Evolutionary conservation across 92 coral and sea anemone species (phyloP), one percentile per base, ranked within the genome.

Genomic region (Parazoanthus darwini): DNA sequence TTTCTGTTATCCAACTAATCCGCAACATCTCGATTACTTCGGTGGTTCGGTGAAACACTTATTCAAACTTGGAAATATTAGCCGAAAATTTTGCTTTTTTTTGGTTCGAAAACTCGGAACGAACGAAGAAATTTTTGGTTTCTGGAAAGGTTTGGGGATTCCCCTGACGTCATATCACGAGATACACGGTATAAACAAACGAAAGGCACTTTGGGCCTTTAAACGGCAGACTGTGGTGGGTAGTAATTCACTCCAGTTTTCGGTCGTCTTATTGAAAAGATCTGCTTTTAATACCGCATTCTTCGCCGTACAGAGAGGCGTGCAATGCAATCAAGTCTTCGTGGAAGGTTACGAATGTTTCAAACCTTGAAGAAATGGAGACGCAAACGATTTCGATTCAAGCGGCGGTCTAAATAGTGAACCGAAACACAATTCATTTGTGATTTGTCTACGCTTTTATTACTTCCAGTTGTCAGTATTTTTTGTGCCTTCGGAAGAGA

Each of bases 321-420:
- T 50, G 50, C 46, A 48, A 71, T 84, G 78, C 36, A 71, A 20
- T 54, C 87, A 72, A 74, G 56, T 6, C 8, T 36, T 46, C 22
- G 77, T 11, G 56, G 43, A 84, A 29, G 44, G 46, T 48, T 51
- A 38, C 37, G 13, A 48, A 44, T 50, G 44, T 22, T 71, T 29
- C 66, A 72, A 25, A n/a, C 33, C 74, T 66, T 44, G 5, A 46
- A 58, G 16, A 84, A 84, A 84, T 14, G 14, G 26, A 18, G 84
- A 54, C 18, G 85, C 35, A 80, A 54, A 23, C 5, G 72, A 80
- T 58, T 70, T 67, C 86, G 86, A 68, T 39, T 81, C 74, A 22
- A 37, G 20, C 50, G 72, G 26, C 33, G 46, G 18, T 35, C 4
- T 14, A 33, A 25, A 48, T 0, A 74, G 68, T 10, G 8, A 79